A percentile compares a stretch with the other conserved stretches of the same genome.
phyloP scores from a whole-genome alignment of 2,113 vertebrate species.

The Phocoena sinus region DNA sequence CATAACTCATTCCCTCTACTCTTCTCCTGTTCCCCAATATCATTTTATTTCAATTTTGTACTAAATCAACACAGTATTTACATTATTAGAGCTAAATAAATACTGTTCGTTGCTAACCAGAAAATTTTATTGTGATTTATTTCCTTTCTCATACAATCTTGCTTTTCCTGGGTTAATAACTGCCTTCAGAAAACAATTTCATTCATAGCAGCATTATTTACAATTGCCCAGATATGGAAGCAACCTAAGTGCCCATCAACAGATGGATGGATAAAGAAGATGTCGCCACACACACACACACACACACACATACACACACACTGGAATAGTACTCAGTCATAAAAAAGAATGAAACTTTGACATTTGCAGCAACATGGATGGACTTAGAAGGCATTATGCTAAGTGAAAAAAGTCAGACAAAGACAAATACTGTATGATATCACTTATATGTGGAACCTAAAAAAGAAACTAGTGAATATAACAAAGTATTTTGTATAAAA shows the following conservation, averaged over 20 bases:
- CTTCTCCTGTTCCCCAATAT: not conserved
- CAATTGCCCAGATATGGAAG: not conserved
- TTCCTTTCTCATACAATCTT: not conserved
- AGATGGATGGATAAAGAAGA: not conserved
- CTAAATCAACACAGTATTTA: constrained; percentile 4
- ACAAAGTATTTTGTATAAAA: not conserved
- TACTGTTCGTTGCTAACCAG: not conserved
- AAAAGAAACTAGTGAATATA: not conserved
- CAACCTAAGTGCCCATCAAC: not conserved
- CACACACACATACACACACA: too few relatives aligned
- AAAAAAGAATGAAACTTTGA: not conserved
- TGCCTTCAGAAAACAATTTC: not conserved
- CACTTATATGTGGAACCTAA: not conserved
- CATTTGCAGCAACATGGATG: not conserved
- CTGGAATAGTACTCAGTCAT: not conserved
- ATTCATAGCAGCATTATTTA: not conserved
- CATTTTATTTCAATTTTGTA: constrained; percentile 10
- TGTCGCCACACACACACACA: too few relatives aligned
- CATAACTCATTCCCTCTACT: fast-evolving
- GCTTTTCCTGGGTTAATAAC: constrained; percentile 18
- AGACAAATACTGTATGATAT: not conserved
- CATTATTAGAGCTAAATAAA: not conserved
- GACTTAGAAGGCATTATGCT: not conserved
- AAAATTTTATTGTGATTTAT: not conserved
- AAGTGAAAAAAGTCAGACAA: not conserved